Conservation (phyloP, 1,140 invertebrate species). For the Marisa cornuarietis region DNA sequence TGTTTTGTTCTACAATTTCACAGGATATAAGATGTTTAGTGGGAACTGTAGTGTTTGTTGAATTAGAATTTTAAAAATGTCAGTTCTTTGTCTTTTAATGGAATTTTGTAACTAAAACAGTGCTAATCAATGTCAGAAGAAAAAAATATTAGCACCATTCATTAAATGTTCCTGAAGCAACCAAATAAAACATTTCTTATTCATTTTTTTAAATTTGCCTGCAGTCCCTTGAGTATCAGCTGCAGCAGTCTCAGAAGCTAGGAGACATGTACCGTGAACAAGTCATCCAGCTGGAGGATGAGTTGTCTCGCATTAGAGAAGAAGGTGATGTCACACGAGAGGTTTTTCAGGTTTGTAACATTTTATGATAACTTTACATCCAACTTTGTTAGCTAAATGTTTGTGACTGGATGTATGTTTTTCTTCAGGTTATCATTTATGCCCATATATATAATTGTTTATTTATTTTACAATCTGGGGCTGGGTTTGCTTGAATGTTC, state of each 20-base stretch:
- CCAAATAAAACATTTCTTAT: background rate
- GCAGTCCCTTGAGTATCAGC: constrained; percentile 59
- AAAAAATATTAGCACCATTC: background rate
- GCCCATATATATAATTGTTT: too few relatives aligned
- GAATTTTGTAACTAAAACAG: background rate
- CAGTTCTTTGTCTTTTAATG: background rate
- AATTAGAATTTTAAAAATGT: background rate
- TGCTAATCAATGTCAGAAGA: background rate
- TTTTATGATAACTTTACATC: background rate
- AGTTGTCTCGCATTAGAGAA: constrained; percentile 62
- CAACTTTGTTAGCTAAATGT: background rate
- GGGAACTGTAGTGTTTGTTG: too few relatives aligned
- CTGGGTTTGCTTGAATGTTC: too few relatives aligned
- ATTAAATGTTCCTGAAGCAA: background rate
- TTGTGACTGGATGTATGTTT: background rate
- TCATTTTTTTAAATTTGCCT: constrained; percentile 5
- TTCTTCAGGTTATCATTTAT: too few relatives aligned
- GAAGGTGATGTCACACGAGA: constrained; percentile 64
- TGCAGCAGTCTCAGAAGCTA: constrained; percentile 62
- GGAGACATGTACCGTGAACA: constrained; percentile 66
- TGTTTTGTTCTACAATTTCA: background rate
- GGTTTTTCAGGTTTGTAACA: constrained; percentile 58
- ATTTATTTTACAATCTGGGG: too few relatives aligned
- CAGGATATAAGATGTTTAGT: too few relatives aligned
- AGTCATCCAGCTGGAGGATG: constrained; percentile 65